Evolutionary conservation across 2,888 invertebrate species (phyloP).

Genomic region (Spisula subtruncata): DNA sequence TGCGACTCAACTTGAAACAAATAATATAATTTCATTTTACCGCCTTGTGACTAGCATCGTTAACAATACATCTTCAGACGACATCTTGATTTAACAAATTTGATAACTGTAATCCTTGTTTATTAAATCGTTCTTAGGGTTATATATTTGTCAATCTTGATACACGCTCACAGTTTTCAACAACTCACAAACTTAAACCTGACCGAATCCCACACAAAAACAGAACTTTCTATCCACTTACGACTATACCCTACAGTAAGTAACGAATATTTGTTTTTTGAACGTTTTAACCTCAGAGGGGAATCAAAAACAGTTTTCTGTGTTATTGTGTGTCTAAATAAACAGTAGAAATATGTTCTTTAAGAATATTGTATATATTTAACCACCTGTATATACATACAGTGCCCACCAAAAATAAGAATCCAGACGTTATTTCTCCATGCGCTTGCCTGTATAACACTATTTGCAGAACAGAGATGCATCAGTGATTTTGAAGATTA

Average conservation of each 20-base stretch:
- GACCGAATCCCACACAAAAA: no score
- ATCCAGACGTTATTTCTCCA: no score
- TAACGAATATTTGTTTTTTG: background rate
- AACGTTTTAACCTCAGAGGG: background rate
- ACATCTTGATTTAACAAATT: background rate
- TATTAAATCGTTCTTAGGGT: background rate
- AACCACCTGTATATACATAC: background rate
- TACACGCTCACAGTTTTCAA: background rate
- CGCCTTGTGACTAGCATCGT: background rate
- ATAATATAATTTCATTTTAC: background rate
- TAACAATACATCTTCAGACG: constrained; percentile 1
- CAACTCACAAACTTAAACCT: no score
- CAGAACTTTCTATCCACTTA: background rate
- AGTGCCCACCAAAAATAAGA: background rate
- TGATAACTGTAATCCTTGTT: background rate
- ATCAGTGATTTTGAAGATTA: no score
- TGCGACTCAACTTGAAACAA: background rate
- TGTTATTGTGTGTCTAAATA: background rate
- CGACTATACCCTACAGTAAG: background rate
- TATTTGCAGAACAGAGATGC: no score
- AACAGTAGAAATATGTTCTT: background rate
- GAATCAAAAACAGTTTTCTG: background rate
- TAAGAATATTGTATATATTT: background rate
- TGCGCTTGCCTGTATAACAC: no score
- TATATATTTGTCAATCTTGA: background rate